Base-by-base conservation (phyloP, 2,888 invertebrate genomes). In the Muschampia plurimacula region DNA sequence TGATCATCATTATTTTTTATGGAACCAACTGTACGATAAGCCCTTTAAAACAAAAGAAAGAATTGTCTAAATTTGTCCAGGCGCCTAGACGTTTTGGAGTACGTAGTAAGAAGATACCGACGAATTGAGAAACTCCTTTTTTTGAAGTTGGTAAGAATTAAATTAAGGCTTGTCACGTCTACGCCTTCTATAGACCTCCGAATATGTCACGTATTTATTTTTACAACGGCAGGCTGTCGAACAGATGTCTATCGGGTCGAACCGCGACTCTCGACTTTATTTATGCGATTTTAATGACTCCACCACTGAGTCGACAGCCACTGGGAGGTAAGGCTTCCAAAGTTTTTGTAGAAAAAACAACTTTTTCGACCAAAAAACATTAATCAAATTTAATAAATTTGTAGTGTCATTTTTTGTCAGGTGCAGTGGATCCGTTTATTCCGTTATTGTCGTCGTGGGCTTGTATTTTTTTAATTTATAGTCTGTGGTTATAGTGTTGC, bases 221-320 rank as follows among this genome's bases (percentile, higher is more conserved):
- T 72, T 67, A 72, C 67, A 86, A 85, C 82, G 81, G 79, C 80
- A 84, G n/a, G 13, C 67, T 86, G 86, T 84, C 83, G 84, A 88
- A 88, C 93, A 93, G 90, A 93, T 93, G 93, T 88, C 86, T 84
- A 72, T 67, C 67, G 62, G 15, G 81, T 80, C 77, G 84, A 79
- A 78, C 75, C 76, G 80, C 78, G 83, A 82, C 83, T 81, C 80
- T 79, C 75, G 77, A 77, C 79, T 86, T 89, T 90, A 90, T 93
- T 93, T 93, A 93, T 93, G 87, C 87, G 86, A 80, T 88, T 92
- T 90, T 93, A 93, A 93, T 93, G 92, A 92, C 75, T 64, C 77
- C 67, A 66, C 52, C 66, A 46, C 36, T 9, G 41, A 69, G 62
- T 12, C 76, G 60, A 70, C 74, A 74, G 74, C 74, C 7, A 46